phyloP scores from a whole-genome alignment of 1,140 invertebrate genomes.

The Drosophila pectinifera region DNA sequence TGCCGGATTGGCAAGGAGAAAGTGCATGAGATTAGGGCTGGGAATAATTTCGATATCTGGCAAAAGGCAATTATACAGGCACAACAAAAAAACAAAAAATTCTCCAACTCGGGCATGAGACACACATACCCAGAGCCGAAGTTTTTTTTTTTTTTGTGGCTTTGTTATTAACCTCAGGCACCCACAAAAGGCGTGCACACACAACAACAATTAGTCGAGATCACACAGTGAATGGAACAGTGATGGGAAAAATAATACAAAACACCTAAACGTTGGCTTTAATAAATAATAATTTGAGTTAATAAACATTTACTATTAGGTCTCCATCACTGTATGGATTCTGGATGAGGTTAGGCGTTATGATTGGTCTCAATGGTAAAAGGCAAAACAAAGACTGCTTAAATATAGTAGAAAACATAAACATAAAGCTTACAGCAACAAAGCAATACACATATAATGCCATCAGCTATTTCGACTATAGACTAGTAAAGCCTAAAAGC shows the following conservation, averaged over 20 bases:
- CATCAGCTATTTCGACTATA: slow-evolving; percentile 1
- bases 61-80: neutral
- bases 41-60: slow-evolving; percentile 18
- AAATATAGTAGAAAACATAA: slow-evolving; percentile 2
- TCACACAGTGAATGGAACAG: neutral
- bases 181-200: slow-evolving; percentile 12
- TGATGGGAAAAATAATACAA: too few relatives aligned
- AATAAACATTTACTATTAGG: too few relatives aligned
- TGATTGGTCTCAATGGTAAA: neutral
- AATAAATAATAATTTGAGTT: too few relatives aligned
- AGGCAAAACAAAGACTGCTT: slow-evolving; percentile 15
- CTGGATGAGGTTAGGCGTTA: neutral
- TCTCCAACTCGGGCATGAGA: too few relatives aligned
- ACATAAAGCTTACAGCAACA: slow-evolving; percentile 33
- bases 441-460: slow-evolving; percentile 18
- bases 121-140: too few relatives aligned
- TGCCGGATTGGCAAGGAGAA: slow-evolving; percentile 34
- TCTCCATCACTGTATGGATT: too few relatives aligned
- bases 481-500: neutral
- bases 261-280: too few relatives aligned
- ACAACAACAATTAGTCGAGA: slow-evolving; percentile 21
- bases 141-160: too few relatives aligned
- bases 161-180: neutral
- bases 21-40: slow-evolving; percentile 27
- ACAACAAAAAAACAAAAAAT: too few relatives aligned